Percentiles rank a stretch among this genome's conserved stretches.
Conservation (phyloP, 2,797 vertebrate genomes). For the Crocodylus rhombifer region DNA sequence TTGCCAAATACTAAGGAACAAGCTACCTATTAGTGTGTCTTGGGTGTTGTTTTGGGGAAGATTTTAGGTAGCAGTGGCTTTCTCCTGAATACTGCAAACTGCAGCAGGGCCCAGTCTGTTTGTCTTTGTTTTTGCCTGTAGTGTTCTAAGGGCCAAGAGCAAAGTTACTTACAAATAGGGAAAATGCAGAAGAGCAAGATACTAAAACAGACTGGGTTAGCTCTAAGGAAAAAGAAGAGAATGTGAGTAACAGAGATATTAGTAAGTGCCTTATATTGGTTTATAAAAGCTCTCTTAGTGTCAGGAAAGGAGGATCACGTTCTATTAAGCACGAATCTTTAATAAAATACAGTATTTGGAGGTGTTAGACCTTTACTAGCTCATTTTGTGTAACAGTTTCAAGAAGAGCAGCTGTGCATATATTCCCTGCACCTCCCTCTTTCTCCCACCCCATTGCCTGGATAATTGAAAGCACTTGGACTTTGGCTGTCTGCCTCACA, state of each 20-base stretch:
- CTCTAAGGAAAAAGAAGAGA: conserved; percentile 46
- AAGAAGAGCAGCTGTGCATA: conserved; percentile 20
- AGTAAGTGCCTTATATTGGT: conserved; percentile 67
- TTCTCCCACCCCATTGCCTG: conserved; percentile 14
- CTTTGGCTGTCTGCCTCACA: conserved; percentile 9
- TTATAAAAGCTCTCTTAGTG: conserved; percentile 68
- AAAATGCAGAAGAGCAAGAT: conserved; percentile 35
- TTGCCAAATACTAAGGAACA: not conserved
- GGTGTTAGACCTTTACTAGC: conserved; percentile 17
- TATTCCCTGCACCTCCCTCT: not conserved
- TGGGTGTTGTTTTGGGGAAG: not conserved
- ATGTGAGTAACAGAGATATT: conserved; percentile 54
- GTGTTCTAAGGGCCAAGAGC: conserved; percentile 10
- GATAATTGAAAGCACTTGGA: conserved; percentile 52
- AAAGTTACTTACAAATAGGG: not conserved
- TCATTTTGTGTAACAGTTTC: conserved; percentile 58
- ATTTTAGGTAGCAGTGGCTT: conserved; percentile 11
- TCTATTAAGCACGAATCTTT: conserved; percentile 53
- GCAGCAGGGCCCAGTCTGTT: not conserved
- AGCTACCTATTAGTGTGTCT: not conserved
- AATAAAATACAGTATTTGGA: conserved; percentile 66
- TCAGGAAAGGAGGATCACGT: conserved; percentile 38
- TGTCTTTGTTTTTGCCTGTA: conserved; percentile 24
- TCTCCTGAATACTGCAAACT: not conserved
- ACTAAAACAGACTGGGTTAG: conserved; percentile 38